These are phyloP conservation scores for Lerista edwardsae DNA, from an alignment of 2,797 vertebrate species.

Conservation along the genomic window DNA sequence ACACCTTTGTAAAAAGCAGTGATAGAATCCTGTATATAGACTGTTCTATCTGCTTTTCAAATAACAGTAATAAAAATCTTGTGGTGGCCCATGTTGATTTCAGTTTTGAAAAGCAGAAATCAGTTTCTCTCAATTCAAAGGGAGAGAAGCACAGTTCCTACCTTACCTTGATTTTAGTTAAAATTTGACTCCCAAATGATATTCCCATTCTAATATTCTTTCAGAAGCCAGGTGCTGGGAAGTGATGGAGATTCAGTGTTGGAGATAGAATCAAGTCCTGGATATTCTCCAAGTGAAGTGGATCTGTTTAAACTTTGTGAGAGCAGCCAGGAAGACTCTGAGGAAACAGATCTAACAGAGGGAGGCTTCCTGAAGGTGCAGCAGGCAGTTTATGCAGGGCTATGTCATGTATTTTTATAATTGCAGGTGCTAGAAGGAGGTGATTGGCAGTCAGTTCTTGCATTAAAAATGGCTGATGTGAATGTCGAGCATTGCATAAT, in stretches of 20 bases:
- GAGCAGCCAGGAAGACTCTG: constrained; percentile 78
- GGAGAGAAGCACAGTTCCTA: neutral
- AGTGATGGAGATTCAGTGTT: constrained; percentile 82
- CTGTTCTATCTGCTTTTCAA: neutral
- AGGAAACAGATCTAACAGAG: constrained; percentile 71
- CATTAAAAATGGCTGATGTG: constrained; percentile 16
- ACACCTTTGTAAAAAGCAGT: neutral
- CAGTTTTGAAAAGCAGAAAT: neutral
- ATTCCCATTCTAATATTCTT: constrained; percentile 66
- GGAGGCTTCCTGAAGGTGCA: constrained; percentile 72
- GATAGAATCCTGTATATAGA: neutral
- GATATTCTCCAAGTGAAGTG: constrained; percentile 73
- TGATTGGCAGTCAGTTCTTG: neutral
- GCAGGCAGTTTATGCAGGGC: constrained; percentile 58
- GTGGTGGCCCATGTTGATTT: neutral
- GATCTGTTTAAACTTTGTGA: constrained; percentile 74
- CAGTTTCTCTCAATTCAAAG: neutral
- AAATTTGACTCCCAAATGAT: constrained; percentile 25
- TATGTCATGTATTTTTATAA: constrained; percentile 41
- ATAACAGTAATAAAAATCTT: neutral
- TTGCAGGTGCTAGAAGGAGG: constrained; percentile 32
- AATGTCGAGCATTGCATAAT: neutral
- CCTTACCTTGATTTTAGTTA: constrained; percentile 1
- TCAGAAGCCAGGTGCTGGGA: constrained; percentile 80
- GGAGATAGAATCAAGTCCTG: constrained; percentile 83